These are phyloP conservation scores for Sciurus vulgaris DNA, from an alignment of 2,797 vertebrate species.

Conservation along the genomic window DNA sequence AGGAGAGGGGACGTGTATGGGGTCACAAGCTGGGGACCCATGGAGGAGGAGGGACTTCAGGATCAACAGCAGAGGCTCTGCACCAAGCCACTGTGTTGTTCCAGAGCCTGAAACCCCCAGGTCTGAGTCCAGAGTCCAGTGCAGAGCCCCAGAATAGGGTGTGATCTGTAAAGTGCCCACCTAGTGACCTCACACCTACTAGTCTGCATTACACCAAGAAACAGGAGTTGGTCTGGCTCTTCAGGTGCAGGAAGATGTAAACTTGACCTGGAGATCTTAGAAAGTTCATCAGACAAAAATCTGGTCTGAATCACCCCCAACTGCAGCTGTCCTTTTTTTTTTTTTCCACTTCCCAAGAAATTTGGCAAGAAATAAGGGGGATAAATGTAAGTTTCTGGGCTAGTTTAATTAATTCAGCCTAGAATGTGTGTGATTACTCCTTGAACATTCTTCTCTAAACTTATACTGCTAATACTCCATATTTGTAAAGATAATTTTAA, in stretches of 20 bases:
- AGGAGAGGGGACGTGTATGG: background rate
- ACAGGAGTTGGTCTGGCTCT: background rate
- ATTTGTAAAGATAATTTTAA: slow-evolving; percentile 51
- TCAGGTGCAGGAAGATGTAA: background rate
- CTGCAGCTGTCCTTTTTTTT: background rate
- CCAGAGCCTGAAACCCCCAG: background rate
- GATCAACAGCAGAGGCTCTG: background rate
- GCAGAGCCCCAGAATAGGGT: background rate
- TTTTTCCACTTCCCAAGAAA: slow-evolving; percentile 51
- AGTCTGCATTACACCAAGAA: background rate
- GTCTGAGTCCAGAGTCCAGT: background rate
- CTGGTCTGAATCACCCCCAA: background rate
- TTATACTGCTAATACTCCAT: slow-evolving; percentile 2
- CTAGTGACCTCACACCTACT: background rate
- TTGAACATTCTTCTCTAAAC: slow-evolving; percentile 62
- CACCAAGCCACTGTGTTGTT: fast-evolving
- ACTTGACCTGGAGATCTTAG: background rate
- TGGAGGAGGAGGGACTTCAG: background rate
- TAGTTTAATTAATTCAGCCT: slow-evolving; percentile 55
- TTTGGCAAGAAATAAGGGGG: background rate
- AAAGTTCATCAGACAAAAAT: slow-evolving; percentile 28
- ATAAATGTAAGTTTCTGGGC: slow-evolving; percentile 40
- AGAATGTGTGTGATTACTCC: slow-evolving; percentile 31
- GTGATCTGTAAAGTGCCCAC: background rate
- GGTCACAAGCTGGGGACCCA: background rate